A percentile compares a stretch with the other conserved stretches of the same genome.
These are phyloP conservation scores for Cotesia congregata DNA, from an alignment of 2,888 invertebrate genomes.

Conservation along the genomic window DNA sequence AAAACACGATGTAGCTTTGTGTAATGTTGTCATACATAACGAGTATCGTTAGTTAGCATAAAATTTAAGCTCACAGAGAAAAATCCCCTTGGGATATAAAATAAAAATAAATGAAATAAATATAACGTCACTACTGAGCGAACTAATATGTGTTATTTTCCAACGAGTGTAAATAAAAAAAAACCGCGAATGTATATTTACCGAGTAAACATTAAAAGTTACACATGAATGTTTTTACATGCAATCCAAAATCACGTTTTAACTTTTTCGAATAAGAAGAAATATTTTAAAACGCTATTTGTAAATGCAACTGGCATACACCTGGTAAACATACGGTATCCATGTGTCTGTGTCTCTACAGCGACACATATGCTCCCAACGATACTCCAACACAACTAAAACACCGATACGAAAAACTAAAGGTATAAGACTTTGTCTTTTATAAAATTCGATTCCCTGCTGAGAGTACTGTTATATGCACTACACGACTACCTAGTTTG, in stretches of 20 bases:
- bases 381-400: background rate
- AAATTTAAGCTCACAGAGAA: no score
- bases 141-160: background rate
- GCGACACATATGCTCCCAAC: background rate
- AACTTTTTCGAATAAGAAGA: background rate
- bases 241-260: conserved; percentile 16
- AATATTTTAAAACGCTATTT: conserved; percentile 7
- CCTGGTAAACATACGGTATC: conserved; percentile 10
- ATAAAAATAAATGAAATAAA: background rate
- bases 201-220: background rate
- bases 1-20: no score
- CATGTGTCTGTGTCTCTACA: background rate
- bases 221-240: background rate
- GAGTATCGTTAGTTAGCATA: no score
- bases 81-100: no score
- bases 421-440: background rate
- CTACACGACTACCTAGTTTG: background rate
- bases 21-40: no score
- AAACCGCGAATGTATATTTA: background rate
- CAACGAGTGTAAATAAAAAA: background rate
- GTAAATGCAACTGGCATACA: conserved; percentile 11
- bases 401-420: background rate
- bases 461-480: background rate
- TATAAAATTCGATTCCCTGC: conserved; percentile 1
- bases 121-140: background rate